phyloP scores from a whole-genome alignment of 2,113 vertebrate genomes.

The Gavialis gangeticus region DNA sequence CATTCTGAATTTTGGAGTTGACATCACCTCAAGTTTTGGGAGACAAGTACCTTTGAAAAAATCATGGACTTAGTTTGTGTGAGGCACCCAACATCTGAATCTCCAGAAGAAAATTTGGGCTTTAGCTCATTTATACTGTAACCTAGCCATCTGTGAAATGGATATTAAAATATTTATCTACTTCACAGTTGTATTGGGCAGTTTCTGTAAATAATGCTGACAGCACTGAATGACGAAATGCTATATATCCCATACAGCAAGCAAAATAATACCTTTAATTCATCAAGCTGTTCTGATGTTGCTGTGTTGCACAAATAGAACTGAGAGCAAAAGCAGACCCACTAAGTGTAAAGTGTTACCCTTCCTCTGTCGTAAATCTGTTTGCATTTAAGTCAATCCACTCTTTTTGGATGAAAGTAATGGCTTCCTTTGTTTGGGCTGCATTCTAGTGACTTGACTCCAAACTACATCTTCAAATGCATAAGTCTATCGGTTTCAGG shows the following conservation, averaged over 20 bases:
- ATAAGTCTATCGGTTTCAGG: neutral
- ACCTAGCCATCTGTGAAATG: conserved; percentile 12
- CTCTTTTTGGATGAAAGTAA: neutral
- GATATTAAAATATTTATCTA: conserved; percentile 30
- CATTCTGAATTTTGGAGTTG: conserved; percentile 1
- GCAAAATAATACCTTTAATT: neutral
- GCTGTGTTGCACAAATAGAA: neutral
- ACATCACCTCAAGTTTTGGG: neutral
- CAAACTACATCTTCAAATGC: neutral
- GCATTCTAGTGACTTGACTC: neutral
- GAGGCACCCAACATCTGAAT: conserved; percentile 28
- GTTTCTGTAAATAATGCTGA: neutral
- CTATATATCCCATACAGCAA: neutral
- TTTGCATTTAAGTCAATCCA: neutral
- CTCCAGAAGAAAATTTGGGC: conserved; percentile 35
- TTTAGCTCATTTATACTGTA: conserved; percentile 1
- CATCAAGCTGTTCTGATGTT: neutral
- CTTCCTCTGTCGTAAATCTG: neutral
- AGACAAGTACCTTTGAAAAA: conserved; percentile 24
- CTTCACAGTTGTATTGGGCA: neutral
- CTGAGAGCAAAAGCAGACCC: neutral
- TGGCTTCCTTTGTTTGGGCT: neutral
- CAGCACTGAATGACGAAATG: conserved; percentile 24
- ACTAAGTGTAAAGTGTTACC: neutral
- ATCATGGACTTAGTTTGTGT: neutral